Evolutionary conservation across 2,797 vertebrate species (phyloP), one percentile per base, ranked within the genome.

Genomic region (Todus mexicanus): DNA sequence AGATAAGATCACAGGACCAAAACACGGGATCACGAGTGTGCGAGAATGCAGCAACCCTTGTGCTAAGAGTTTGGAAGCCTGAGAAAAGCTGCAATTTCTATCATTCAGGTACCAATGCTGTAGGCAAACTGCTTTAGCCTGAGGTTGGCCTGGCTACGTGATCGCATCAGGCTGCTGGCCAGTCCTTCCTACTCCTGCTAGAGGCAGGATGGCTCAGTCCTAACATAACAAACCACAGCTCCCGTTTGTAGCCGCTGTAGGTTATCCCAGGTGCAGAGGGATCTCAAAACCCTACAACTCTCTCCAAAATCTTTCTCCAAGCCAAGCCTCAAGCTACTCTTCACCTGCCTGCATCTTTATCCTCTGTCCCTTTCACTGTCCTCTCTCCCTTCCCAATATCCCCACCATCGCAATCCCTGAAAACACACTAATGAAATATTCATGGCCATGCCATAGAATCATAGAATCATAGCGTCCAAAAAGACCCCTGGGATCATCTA

Each of bases 31-130:
- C 19, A 12, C 6, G 27, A 78, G 25, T 21, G 51, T 51, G 38
- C 0, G 0, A 56, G 33, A 66, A 56, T 9, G 43, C 33, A 50
- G 23, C 40, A 53, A 19, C 15, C 4, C 1, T 1, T 23, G 56
- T 15, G 33, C 23, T 11, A 42, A 23, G 31, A 8, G 16, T 21
- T 13, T 60, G 53, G 76, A 25, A 72, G 43, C 27, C 40, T 33
- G 40, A 60, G 18, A 53, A 35, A 84, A 37, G 19, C n/a, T 31
- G 35, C 56, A 54, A 45, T 17, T 75, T 50, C n/a, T 37, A 38
- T 13, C 35, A 26, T 19, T 53, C 20, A 22, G n/a, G 45, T 80
- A 23, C 17, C 59, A 65, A 20, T 33, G 29, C 51, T 31, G 37
- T 21, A 70, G 12, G 51, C 40, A 80, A 70, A 33, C 27, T 42